Evolutionary conservation across 2,797 vertebrate genomes (phyloP).

Genomic region (Perodicticus potto): DNA sequence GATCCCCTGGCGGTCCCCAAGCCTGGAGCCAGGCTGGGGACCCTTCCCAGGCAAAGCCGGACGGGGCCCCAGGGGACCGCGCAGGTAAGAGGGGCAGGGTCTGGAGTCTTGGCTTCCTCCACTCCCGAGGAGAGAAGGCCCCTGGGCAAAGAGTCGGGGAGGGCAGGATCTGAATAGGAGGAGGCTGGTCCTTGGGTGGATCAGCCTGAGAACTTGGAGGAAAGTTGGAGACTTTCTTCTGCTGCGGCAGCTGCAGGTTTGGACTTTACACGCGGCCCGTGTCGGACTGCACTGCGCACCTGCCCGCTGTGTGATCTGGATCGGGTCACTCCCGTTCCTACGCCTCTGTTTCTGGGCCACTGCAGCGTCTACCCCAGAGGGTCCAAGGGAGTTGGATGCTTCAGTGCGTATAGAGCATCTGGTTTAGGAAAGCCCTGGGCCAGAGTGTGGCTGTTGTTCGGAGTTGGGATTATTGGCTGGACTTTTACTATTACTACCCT

Average conservation of each 20-base stretch:
- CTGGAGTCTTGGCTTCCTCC: not conserved
- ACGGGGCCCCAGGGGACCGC: not conserved
- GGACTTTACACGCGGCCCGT: fast-evolving
- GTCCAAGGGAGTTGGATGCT: fast-evolving
- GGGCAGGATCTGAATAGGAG: not conserved
- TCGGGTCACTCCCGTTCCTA: too few relatives aligned
- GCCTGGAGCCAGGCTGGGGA: not conserved
- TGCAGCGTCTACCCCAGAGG: too few relatives aligned
- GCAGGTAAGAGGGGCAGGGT: conserved; percentile 54
- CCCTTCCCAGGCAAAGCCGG: fast-evolving
- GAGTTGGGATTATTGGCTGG: not conserved
- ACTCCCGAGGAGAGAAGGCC: not conserved
- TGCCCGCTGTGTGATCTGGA: too few relatives aligned
- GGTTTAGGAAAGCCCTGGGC: fast-evolving
- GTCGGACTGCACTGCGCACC: not conserved
- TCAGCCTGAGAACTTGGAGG: not conserved
- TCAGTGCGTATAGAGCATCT: fast-evolving
- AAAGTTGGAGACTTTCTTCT: too few relatives aligned
- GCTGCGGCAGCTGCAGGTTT: not conserved
- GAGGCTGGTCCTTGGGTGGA: not conserved
- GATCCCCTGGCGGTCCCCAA: not conserved
- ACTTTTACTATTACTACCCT: fast-evolving
- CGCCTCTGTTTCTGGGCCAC: not conserved
- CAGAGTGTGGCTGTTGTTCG: fast-evolving
- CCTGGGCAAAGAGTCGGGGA: too few relatives aligned